Evolutionary conservation across 1,140 invertebrate genomes (phyloP).

Genomic region (Anthonomus grandis): DNA sequence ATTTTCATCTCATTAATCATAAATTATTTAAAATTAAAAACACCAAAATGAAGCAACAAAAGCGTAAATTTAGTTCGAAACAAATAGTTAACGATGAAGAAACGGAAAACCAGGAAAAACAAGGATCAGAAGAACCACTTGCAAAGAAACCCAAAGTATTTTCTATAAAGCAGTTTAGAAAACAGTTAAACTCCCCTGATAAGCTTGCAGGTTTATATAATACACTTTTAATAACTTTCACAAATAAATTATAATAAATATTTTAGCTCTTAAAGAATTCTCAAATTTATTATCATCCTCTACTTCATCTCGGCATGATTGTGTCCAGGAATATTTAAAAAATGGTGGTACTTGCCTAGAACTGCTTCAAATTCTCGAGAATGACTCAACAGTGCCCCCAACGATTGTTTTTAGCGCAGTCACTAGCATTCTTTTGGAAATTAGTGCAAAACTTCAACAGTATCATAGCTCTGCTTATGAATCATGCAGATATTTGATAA

Average conservation of each 20-base stretch:
- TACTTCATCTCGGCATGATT: constrained; percentile 46
- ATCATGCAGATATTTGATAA: constrained; percentile 64
- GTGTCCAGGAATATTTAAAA: constrained; percentile 62
- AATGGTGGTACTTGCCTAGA: constrained; percentile 64
- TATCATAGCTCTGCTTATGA: constrained; percentile 59
- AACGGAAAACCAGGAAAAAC: too few species aligned
- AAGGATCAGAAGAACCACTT: constrained; percentile 3
- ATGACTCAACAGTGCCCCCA: constrained; percentile 54
- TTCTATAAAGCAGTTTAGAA: constrained; percentile 40
- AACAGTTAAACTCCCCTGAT: constrained; percentile 29
- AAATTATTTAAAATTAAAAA: too few species aligned
- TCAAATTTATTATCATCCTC: constrained; percentile 11
- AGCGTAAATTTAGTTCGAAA: too few species aligned
- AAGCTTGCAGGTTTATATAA: constrained; percentile 25
- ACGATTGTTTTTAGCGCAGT: constrained; percentile 60
- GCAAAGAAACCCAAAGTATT: constrained; percentile 33
- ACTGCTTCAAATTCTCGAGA: constrained; percentile 58
- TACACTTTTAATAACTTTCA: background rate
- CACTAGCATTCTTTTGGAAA: constrained; percentile 63
- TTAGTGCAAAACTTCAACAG: constrained; percentile 57
- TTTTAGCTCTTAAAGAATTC: constrained; percentile 35
- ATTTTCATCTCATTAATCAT: too few species aligned
- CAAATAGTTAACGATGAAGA: too few species aligned
- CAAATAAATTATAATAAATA: background rate
- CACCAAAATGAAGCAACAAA: too few species aligned